phyloP scores from a whole-genome alignment of 2,888 invertebrate genomes.

The Sicus ferrugineus region DNA sequence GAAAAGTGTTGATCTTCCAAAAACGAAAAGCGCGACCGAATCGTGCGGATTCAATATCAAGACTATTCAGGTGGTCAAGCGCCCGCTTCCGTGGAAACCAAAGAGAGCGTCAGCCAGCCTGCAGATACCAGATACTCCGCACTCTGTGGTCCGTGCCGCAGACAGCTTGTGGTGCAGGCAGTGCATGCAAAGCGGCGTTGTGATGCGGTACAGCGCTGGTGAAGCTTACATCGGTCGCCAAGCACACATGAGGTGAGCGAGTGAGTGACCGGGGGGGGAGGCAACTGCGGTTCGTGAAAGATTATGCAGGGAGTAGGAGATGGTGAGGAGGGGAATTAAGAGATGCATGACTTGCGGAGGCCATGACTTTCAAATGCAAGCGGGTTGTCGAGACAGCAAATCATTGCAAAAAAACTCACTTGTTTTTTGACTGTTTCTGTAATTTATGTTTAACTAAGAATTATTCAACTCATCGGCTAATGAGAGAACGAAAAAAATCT shows the following conservation, averaged over 20 bases:
- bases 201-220: neutral
- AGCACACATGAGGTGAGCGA: no score
- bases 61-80: slow-evolving; percentile 53
- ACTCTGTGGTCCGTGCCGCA: slow-evolving; percentile 12
- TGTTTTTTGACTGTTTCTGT: neutral
- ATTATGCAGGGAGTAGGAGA: neutral
- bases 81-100: slow-evolving; percentile 39
- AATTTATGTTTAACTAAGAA: slow-evolving; percentile 2
- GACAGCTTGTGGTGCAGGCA: neutral
- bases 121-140: no score
- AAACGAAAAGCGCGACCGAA: slow-evolving; percentile 46
- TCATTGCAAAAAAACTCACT: neutral
- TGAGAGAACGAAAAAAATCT: no score
- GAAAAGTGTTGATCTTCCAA: neutral
- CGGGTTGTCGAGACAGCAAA: neutral
- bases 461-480: neutral
- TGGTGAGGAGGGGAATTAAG: neutral
- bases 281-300: neutral
- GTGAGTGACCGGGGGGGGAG: no score
- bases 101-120: neutral
- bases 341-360: no score
- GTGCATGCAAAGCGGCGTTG: neutral
- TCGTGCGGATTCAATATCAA: slow-evolving; percentile 55
- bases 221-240: neutral
- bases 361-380: no score